Percentiles rank a stretch among this genome's conserved stretches.
Evolutionary conservation across 2,888 invertebrate species (phyloP).

Genomic region (Muschampia plurimacula): DNA sequence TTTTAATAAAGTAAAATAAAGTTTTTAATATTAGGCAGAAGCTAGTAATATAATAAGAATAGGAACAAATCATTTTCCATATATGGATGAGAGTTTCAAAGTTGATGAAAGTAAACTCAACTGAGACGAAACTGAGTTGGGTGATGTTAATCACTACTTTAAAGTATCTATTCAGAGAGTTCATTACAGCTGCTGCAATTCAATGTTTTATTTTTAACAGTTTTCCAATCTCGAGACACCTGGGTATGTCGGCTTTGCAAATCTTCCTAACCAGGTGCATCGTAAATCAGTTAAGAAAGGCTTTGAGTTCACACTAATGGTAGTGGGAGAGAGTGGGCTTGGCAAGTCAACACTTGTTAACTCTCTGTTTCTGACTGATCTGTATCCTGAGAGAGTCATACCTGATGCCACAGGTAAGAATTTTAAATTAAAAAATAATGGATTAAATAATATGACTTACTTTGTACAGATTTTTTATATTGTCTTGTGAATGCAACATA

Average conservation of each 20-base stretch:
- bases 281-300: slow-evolving; percentile 99
- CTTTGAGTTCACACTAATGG: slow-evolving; percentile 99
- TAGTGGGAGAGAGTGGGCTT: slow-evolving; percentile 95
- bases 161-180: no score
- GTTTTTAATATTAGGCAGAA: no score
- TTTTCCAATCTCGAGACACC: slow-evolving; percentile 94
- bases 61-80: no score
- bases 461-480: no score
- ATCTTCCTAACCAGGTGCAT: slow-evolving; percentile 98
- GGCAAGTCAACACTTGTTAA: slow-evolving; percentile 98
- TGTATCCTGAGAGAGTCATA: slow-evolving; percentile 96
- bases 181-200: not conserved
- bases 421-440: not conserved
- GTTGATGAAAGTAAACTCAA: no score
- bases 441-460: no score
- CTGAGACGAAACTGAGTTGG: no score
- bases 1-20: no score
- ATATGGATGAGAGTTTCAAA: no score
- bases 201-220: slow-evolving; percentile 68
- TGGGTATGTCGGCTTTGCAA: slow-evolving; percentile 97
- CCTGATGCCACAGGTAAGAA: slow-evolving; percentile 93
- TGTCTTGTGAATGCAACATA: no score
- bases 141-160: no score
- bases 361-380: slow-evolving; percentile 96
- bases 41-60: no score